Conservation (phyloP, 2,888 invertebrate genomes). For the Dicyrtomina minuta region DNA sequence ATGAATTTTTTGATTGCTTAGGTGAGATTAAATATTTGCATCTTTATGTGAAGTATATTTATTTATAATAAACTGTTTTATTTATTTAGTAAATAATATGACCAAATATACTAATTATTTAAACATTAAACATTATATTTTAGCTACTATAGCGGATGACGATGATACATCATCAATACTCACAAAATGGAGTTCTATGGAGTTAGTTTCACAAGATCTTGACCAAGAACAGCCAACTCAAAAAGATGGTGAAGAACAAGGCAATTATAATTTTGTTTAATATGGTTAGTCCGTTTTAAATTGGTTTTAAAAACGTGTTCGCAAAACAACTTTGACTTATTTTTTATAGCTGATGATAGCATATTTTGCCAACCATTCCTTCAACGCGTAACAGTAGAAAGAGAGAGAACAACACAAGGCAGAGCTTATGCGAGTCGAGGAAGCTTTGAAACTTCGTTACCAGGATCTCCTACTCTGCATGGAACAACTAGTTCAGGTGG, state of each 20-base stretch:
- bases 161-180: conserved; percentile 69
- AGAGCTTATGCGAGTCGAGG: conserved; percentile 64
- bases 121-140: neutral
- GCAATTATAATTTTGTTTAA: neutral
- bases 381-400: no score
- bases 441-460: conserved; percentile 78
- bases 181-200: conserved; percentile 92
- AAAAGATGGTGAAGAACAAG: neutral
- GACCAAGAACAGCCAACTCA: conserved; percentile 58
- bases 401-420: conserved; percentile 68
- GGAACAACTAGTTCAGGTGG: conserved; percentile 14
- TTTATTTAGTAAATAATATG: neutral
- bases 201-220: conserved; percentile 77
- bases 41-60: no score
- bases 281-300: neutral
- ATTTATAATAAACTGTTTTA: neutral
- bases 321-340: neutral
- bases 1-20: conserved; percentile 92
- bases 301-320: neutral
- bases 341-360: conserved; percentile 64
- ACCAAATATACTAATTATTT: no score
- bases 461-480: conserved; percentile 65
- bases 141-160: conserved; percentile 55
- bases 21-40: conserved; percentile 65
- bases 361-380: conserved; percentile 85